A percentile compares a stretch with the other conserved stretches of the same genome.
These are phyloP conservation scores for Cylas formicarius DNA, from an alignment of 1,140 invertebrate genomes.

Conservation along the genomic window DNA sequence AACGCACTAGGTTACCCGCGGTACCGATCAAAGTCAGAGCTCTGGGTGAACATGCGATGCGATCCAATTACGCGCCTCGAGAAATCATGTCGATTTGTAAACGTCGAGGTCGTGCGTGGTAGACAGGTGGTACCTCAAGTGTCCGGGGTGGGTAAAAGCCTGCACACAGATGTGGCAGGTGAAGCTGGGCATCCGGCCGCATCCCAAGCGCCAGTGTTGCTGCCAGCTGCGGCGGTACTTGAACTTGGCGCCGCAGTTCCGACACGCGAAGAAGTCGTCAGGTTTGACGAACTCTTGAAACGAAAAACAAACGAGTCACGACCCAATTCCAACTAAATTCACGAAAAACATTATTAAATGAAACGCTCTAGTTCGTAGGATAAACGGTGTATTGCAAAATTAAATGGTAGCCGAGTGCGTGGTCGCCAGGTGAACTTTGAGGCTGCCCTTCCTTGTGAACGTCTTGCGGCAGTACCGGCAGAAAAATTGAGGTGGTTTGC, in stretches of 20 bases:
- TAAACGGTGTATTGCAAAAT: too few relatives aligned
- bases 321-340: too few relatives aligned
- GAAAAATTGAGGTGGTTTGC: constrained; percentile 25
- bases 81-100: constrained; percentile 1
- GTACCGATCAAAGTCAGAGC: too few relatives aligned
- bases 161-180: constrained; percentile 41
- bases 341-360: too few relatives aligned
- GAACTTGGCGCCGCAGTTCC: constrained; percentile 45
- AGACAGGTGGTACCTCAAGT: constrained; percentile 12
- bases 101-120: constrained; percentile 17
- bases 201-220: constrained; percentile 46
- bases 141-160: constrained; percentile 14
- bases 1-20: too few relatives aligned
- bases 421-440: constrained; percentile 25
- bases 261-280: constrained; percentile 13
- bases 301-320: too few relatives aligned
- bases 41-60: too few relatives aligned
- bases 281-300: constrained; percentile 1
- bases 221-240: constrained; percentile 46
- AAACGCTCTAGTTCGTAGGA: too few relatives aligned
- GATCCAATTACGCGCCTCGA: too few relatives aligned
- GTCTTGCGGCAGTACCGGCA: constrained; percentile 38
- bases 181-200: constrained; percentile 48
- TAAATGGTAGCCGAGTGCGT: too few relatives aligned
- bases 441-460: constrained; percentile 29